Base-by-base conservation (phyloP, 2,113 vertebrate genomes). In the Microtus montanus region DNA sequence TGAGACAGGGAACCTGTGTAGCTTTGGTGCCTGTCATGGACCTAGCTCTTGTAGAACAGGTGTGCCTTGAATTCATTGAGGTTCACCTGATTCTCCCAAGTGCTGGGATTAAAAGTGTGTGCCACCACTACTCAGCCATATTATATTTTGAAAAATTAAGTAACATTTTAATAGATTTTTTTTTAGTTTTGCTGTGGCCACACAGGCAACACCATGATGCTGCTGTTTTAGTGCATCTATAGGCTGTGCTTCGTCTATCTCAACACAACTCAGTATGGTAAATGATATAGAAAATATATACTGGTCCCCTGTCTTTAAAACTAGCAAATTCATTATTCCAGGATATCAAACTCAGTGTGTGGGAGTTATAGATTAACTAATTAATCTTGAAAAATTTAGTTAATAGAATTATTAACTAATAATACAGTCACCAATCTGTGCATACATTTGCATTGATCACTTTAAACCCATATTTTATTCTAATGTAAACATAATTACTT, bases 381-480 rank as follows among this genome's bases (percentile, higher is more conserved):
- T 87, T 15, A 33, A 71, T 80, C 68, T n/a, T 77, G 10, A 13
- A 94, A 93, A 77, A 87, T 73, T 74, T 22, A 80, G 63, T 87
- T 87, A 71, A 78, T 52, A 74, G 8, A 71, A 71, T 64, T 20
- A 92, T 66, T 61, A 88, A 73, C 19, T 63, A 44, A 95, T 73
- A 75, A 86, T 58, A 33, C 89, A 61, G 70, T 19, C 73, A 24
- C 30, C 3, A 30, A 90, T 5, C 14, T 83, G 3, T 61, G 35
- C 14, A 68, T 88, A 71, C 0, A 87, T 83, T 85, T 93, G 20
- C 61, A 87, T 49, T 77, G 41, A 80, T 90, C 49, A 80, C 47
- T 89, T 71, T 38, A 91, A 95, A 90, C 87, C 82, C 83, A 35
- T 87, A 80, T 82, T 95, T 78, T 83, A 86, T 91, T 90, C 75